phyloP scores from a whole-genome alignment of 2,113 vertebrate genomes.

The Triplophysa dalaica region DNA sequence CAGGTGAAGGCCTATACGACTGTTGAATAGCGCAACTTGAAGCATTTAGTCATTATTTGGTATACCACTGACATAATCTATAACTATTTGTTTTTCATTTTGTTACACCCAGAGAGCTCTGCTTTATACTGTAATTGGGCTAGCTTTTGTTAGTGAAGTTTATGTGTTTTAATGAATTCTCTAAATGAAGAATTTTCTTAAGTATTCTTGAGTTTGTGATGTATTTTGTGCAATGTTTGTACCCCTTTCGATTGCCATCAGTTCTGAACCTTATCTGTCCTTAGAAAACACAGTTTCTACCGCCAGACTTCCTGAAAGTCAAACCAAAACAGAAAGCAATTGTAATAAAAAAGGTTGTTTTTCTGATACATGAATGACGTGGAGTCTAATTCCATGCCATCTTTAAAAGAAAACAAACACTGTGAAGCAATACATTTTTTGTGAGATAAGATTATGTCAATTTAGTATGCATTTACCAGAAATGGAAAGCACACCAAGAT shows the following conservation, averaged over 20 bases:
- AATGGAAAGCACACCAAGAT: conserved; percentile 22
- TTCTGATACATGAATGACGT: background rate
- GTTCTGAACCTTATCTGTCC: background rate
- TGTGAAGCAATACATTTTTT: conserved; percentile 14
- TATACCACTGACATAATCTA: background rate
- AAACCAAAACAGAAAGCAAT: conserved; percentile 4
- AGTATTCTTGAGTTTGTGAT: background rate
- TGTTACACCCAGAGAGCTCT: background rate
- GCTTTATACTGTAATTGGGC: background rate
- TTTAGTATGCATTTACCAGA: conserved; percentile 6
- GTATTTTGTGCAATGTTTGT: background rate
- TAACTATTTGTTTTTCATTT: background rate
- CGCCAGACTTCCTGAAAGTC: conserved; percentile 35
- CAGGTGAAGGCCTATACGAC: background rate
- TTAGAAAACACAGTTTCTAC: conserved; percentile 6
- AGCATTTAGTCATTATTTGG: conserved; percentile 1
- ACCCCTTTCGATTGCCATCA: conserved; percentile 38
- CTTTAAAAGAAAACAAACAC: background rate
- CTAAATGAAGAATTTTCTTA: background rate
- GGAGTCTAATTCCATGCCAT: background rate
- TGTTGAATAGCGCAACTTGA: background rate
- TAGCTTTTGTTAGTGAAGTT: background rate
- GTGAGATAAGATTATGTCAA: background rate
- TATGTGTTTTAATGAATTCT: background rate
- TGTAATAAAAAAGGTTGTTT: background rate